A percentile compares a stretch with the other conserved stretches of the same genome.
Evolutionary conservation across 2,797 vertebrate genomes (phyloP).

Genomic region (Coluber constrictor): DNA sequence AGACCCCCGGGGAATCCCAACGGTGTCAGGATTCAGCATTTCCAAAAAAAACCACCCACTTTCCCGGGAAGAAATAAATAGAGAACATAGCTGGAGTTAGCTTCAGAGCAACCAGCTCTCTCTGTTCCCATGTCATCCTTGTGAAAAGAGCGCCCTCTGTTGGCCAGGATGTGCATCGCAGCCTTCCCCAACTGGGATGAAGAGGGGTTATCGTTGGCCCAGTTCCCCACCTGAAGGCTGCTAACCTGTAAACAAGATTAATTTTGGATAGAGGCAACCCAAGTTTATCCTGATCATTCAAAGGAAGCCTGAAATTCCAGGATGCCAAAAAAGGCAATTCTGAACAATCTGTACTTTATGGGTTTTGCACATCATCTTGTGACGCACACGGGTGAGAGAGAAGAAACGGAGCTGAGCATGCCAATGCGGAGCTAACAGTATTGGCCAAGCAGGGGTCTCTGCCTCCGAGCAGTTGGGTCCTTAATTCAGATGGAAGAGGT

Average conservation of each 20-base stretch:
- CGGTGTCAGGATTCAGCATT: too few species aligned
- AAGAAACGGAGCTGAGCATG: neutral
- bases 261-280: neutral
- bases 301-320: neutral
- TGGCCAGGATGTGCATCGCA: neutral
- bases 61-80: too few species aligned
- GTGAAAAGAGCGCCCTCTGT: neutral
- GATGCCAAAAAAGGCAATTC: neutral
- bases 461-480: neutral
- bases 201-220: neutral
- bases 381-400: neutral
- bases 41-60: too few species aligned
- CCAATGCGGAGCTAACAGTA: accelerated
- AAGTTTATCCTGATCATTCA: neutral
- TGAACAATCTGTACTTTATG: neutral
- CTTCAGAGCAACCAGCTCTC: too few species aligned
- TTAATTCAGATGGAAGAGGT: neutral
- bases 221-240: neutral
- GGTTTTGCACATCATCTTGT: neutral
- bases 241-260: neutral
- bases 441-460: neutral
- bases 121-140: neutral
- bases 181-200: neutral
- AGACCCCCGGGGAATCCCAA: too few species aligned
- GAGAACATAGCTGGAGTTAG: too few species aligned